Base-by-base conservation (phyloP, 2,888 invertebrate genomes). In the Ferdinandea cuprea region DNA sequence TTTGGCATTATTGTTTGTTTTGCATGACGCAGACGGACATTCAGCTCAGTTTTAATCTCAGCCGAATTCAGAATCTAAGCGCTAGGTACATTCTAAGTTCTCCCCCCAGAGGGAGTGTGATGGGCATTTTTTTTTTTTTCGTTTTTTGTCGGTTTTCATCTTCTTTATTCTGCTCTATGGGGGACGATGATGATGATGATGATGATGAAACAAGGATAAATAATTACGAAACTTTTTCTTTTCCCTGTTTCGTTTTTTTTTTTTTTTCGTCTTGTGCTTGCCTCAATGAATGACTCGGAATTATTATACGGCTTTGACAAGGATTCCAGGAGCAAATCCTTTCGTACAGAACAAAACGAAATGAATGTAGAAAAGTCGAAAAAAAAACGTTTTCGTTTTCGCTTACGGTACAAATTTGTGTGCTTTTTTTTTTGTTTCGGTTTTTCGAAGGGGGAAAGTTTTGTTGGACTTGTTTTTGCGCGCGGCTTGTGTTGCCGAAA, bases 161-260 rank as follows among this genome's bases (percentile, higher is more conserved):
- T 80, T 42, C 28, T 61, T 19, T 42, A 48, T 37, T 17, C 21
- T 21, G 30, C 32, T 58, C 32, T 40, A 46, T 48, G 65, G 56
- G 54, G 32, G 8, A 32, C 15, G 32, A 32, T 50, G 58, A 65
- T 69, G 74, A 58, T 69, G 71, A 71, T 63, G 66, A 79, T 66
- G 68, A 48, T 76, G 77, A 48, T 66, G 78, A 73, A 83, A 78
- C 83, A 83, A 83, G 83, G 78, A 83, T 78, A 78, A 83, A 83
- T 83, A 83, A 83, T 83, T 83, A 73, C 83, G 68, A 78, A 83
- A 78, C 78, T 83, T 77, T 83, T 76, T 52, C 68, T 76, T 72
- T 76, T 72, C 50, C 56, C 68, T 46, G 21, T 61, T 54, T 19
- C 63, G 15, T 46, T 44, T 52, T 8, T 32, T 44, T 28, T 35